Base-by-base conservation (phyloP, 2,888 invertebrate species). In the Antheraea yamamai region DNA sequence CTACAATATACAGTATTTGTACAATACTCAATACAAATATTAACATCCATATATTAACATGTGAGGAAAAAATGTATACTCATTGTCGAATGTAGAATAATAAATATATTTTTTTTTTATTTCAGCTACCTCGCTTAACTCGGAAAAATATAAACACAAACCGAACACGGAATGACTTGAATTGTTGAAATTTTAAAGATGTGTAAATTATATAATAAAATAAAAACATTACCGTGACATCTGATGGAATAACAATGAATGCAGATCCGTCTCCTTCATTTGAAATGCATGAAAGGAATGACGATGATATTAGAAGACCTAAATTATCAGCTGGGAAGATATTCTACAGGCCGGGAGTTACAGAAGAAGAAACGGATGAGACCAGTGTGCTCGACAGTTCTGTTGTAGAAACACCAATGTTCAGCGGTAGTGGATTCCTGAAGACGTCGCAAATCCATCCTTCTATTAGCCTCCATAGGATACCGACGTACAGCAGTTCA, bases 401-500 rank as follows among this genome's bases (percentile, higher is more conserved):
- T 0, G 86, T 92, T 78, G 89, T 90, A 30, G 95, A 95, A 73
- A 89, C 93, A 7, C 95, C 95, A 0, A 94, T 93, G 91, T 81
- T 94, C 20, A 85, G 87, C 23, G 87, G 88, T 0, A 89, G 89
- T 47, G 89, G 89, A 12, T 88, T 89, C 35, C 83, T 93, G 55
- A 87, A 89, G 75, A 86, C 92, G 6, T 88, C 91, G 0, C 89
- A 89, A 61, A 88, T 94, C n/a, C 89, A 92, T 18, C 90, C 91
- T 0, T 89, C 92, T 0, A 87, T 91, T 76, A 96, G 96, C 78
- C 92, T 96, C 4, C 95, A 96, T 76, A 92, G 96, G 77, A 95
- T 96, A 86, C 95, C 95, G 18, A 96, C 96, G 1, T 96, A 95
- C 75, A 95, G 95, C 88, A 96, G 96, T 82, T 96, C 96, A 14